A percentile compares a stretch with the other conserved stretches of the same genome.
Evolutionary conservation across 2,797 vertebrate genomes (phyloP).

Genomic region (Ptychadena robeensis): DNA sequence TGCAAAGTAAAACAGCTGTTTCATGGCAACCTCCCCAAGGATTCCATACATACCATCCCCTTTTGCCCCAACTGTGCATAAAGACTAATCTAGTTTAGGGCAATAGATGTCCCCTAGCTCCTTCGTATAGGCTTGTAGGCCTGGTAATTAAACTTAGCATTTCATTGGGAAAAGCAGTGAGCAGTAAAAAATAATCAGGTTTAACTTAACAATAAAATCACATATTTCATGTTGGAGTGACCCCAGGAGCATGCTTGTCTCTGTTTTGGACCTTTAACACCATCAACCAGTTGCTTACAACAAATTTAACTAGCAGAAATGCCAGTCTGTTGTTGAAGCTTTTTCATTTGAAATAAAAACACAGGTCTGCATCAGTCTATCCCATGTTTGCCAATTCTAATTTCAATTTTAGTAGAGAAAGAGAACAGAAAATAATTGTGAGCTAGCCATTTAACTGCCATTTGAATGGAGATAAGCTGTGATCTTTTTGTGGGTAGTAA

Average conservation of each 20-base stretch:
- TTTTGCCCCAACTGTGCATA: not conserved
- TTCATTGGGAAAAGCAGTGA: not conserved
- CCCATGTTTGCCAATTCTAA: conserved; percentile 47
- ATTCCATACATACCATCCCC: no score
- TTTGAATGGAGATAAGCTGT: conserved; percentile 48
- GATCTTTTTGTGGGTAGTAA: conserved; percentile 61
- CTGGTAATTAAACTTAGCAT: not conserved
- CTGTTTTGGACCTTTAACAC: not conserved
- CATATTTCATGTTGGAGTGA: not conserved
- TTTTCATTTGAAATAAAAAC: conserved; percentile 23
- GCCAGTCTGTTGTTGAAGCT: conserved; percentile 9
- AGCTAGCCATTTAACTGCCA: conserved; percentile 57
- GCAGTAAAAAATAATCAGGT: no score
- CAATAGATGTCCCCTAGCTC: not conserved
- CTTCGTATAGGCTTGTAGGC: not conserved
- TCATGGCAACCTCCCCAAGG: no score
- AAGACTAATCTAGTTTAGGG: not conserved
- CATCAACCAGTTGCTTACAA: not conserved
- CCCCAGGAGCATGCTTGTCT: conserved; percentile 24
- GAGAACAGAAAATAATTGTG: conserved; percentile 52
- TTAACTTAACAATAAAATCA: not conserved
- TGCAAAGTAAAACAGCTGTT: no score
- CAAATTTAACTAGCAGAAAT: conserved; percentile 15
- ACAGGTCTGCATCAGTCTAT: conserved; percentile 45
- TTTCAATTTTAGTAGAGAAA: conserved; percentile 56